Evolutionary conservation across 2,888 invertebrate species (phyloP), one percentile per base, ranked within the genome.

Genomic region (Melipona bicolor): DNA sequence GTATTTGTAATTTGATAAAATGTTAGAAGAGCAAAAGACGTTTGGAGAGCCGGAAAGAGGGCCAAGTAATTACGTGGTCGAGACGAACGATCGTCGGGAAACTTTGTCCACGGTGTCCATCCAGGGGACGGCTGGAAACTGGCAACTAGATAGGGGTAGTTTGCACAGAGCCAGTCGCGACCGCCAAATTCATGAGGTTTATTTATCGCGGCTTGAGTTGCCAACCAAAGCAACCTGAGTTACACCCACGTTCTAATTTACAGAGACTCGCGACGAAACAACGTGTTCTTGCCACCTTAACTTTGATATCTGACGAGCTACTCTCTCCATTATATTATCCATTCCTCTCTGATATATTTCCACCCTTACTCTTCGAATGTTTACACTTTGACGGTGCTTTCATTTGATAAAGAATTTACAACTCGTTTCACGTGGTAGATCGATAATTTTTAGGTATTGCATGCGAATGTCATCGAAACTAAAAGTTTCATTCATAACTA

Each of bases 141-240:
- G 56, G 62, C 11, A 64, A 73, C 69, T 19, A n/a, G 64, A 62
- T 19, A 36, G 50, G 24, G 73, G 62, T 64, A 75, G 75, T 67
- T 73, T 61, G 79, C 49, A 54, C 69, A 54, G 72, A 32, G 62
- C 32, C 49, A 27, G 61, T 54, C 65, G 68, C 67, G n/a, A 59
- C 64, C 67, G 65, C 70, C 70, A 61, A 81, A 81, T 82, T 81
- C 81, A 54, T 49, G 61, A 32, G 71, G 54, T 81, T 82, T 81
- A 82, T 82, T 81, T 82, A 81, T 82, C 81, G 64, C 70, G 56
- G 27, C 49, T 43, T 68, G 59, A 62, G 80, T 79, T 54, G 13
- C 79, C 50, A n/a, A 52, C 70, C 49, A 6, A 19, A 17, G 4
- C 43, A 52, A 62, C 49, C 43, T 52, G 50, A 71, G 78, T 79